Evolutionary conservation across 2,113 vertebrate species (phyloP).

Genomic region (Cyanocitta stelleri): DNA sequence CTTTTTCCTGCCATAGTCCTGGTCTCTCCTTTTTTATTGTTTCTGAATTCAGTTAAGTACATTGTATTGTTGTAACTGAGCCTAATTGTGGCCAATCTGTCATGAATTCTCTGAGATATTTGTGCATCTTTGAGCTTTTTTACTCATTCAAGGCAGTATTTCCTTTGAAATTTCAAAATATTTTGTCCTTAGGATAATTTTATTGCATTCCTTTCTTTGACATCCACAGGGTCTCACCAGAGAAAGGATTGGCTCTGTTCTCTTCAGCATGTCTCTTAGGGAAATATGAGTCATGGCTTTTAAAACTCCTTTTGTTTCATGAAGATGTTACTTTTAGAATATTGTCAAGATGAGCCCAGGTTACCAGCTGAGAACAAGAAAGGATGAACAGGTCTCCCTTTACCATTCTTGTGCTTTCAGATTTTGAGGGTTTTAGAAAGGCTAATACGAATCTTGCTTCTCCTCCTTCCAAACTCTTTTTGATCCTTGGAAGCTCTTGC

Average conservation of each 20-base stretch:
- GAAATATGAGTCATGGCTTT: background rate
- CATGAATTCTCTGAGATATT: background rate
- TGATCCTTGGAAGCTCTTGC: background rate
- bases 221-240: background rate
- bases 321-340: background rate
- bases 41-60: background rate
- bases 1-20: background rate
- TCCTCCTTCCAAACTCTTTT: background rate
- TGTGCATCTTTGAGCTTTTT: background rate
- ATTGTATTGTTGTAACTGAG: background rate
- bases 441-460: background rate
- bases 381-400: background rate
- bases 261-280: background rate
- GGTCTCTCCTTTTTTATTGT: background rate
- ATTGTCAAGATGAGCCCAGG: background rate
- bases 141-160: background rate
- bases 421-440: background rate
- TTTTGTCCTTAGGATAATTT: background rate
- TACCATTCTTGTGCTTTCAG: background rate
- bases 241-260: background rate
- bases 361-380: background rate
- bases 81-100: background rate
- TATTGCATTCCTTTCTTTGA: background rate
- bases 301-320: background rate
- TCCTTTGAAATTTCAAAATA: background rate